Evolutionary conservation across 2,113 vertebrate species (phyloP), one percentile per base, ranked within the genome.

Genomic region (Atractosteus spatula): DNA sequence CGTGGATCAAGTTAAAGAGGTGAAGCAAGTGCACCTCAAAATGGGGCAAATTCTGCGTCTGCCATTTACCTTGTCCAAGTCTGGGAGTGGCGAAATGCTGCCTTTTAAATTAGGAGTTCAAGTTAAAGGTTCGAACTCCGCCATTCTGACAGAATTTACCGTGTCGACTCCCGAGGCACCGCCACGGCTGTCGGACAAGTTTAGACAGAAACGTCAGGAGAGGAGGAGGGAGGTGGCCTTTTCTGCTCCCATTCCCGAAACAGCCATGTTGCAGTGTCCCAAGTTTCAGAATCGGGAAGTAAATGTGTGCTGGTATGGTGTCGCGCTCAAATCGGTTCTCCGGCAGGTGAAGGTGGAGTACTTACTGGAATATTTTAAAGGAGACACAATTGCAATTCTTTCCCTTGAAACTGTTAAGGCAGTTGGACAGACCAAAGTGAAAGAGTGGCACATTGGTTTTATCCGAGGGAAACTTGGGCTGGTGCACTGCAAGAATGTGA

Each of bases 301-400:
- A 71, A 90, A 74, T 16, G 79, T 98, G 55, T 87, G 85, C 62
- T 91, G 86, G 75, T 98, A 96, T 0, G 96, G 94, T 3, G 87
- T 97, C 17, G 91, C 95, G 17, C 70, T 98, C 59, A 99, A 99
- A 85, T 89, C 95, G 4, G 94, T 99, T 42, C 75, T 97, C 67
- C 93, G 96, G 71, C 95, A 98, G 83, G 93, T 86, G 14, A 94
- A 91, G 59, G 92, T 95, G 55, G 94, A 96, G 0, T 98, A 98
- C 80, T 92, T 99, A 43, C 83, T 98, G 75, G 96, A 99, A 73
- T 99, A 99, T 85, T 96, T 99, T 80, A 99, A 97, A 87, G 97
- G 97, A 0, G 97, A 98, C 77, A 97, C 93, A 0, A 85, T 99
- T 79, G 96, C 92, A 44, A 89, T 99, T 79, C 91, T 99, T 51